Conservation (phyloP, 2,113 vertebrate species). For the Sinocyclocheilus anophthalmus region DNA sequence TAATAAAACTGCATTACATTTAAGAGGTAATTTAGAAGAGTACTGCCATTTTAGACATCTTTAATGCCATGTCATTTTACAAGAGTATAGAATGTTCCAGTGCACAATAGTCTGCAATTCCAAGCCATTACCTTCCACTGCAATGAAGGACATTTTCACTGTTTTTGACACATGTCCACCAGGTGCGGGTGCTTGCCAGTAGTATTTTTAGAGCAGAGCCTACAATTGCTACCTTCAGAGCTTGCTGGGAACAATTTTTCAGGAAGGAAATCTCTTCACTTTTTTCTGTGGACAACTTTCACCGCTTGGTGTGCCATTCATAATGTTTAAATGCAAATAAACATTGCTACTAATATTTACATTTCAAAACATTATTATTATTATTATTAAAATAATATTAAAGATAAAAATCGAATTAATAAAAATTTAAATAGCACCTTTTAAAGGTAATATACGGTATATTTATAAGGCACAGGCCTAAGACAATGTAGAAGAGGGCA, state of each 20-base stretch:
- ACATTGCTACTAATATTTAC: no score
- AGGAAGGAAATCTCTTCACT: background rate
- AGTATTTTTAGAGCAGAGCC: constrained; percentile 28
- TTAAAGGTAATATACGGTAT: background rate
- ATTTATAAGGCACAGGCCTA: no score
- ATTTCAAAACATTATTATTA: no score
- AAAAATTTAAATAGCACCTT: no score
- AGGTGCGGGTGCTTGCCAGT: constrained; percentile 32
- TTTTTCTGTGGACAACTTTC: background rate
- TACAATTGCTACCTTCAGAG: constrained; percentile 44
- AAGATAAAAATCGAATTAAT: no score
- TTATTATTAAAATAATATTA: no score
- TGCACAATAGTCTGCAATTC: constrained; percentile 43
- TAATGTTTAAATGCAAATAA: no score
- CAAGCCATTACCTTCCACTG: constrained; percentile 47
- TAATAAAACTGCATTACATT: background rate
- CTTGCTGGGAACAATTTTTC: constrained; percentile 34
- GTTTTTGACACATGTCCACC: constrained; percentile 55
- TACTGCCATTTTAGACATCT: background rate
- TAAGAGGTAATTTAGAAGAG: background rate
- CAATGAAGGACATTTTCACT: constrained; percentile 16
- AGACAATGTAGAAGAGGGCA: background rate
- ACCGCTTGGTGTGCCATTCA: background rate
- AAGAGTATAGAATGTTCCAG: constrained; percentile 23
- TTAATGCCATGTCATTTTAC: background rate